Base-by-base conservation (phyloP, 2,113 vertebrate species). In the Anoura caudifer region DNA sequence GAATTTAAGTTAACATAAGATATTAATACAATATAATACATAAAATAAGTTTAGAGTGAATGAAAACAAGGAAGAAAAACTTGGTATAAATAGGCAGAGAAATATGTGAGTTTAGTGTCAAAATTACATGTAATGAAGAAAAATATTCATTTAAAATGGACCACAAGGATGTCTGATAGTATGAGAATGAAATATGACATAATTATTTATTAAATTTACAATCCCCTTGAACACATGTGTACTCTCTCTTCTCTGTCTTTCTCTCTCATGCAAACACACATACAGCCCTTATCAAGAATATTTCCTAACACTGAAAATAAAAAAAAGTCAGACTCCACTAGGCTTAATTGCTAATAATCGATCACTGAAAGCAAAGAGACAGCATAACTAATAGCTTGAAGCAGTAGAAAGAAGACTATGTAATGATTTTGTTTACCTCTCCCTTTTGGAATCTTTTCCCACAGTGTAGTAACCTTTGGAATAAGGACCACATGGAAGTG, bases 401-500 rank as follows among this genome's bases (percentile, higher is more conserved):
- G 28, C 43, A 50, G 50, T 28, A 80, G 19, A 82, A 85, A 91
- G n/a, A 76, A 72, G 17, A 67, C 9, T 52, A 41, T 92, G 45
- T 80, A 91, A 76, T 91, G 43, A 91, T 76, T 93, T 88, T 96
- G 59, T 93, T 96, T 76, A 92, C 52, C 50, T 88, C 61, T 63
- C 11, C 36, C 50, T 54, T 84, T 91, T 70, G 70, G 50, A 79
- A 61, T 70, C n/a, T 95, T 80, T 33, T 96, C 63, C 83, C 81
- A 61, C 20, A 7, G 26, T 36, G 4, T 24, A 67, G 17, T 28
- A 88, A 63, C 6, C 31, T 91, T 81, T 75, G 41, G 13, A 41
- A 75, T 69, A 73, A 67, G 4, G 7, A 43, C 56, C 17, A 36
- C 9, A 4, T 45, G 26, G 19, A 56, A 67, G 13, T 72, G 24